Evolutionary conservation across 2,797 vertebrate genomes (phyloP).

Genomic region (Agapornis canus): DNA sequence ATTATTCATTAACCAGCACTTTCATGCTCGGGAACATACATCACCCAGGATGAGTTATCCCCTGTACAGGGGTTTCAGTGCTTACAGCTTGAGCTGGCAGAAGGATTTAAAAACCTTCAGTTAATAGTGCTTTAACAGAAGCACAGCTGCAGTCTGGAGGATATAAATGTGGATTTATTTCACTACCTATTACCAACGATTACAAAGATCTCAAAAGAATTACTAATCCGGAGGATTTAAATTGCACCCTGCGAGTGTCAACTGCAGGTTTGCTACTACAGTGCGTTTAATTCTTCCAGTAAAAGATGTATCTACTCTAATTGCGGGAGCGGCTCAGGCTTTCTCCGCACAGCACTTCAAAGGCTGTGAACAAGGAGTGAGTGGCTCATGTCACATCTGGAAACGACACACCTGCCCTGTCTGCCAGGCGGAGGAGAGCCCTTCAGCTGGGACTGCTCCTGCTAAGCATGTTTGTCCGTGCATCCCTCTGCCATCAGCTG

Average conservation of each 20-base stretch:
- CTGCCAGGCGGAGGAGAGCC: not conserved
- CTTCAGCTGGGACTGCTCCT: not conserved
- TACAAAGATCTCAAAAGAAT: conserved; percentile 65
- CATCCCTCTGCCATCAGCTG: not conserved
- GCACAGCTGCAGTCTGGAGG: conserved; percentile 51
- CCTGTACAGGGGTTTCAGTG: not conserved
- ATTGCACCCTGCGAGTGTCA: conserved; percentile 51
- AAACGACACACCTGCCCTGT: not conserved
- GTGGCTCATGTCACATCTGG: conserved; percentile 4
- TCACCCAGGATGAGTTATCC: conserved; percentile 17
- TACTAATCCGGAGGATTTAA: conserved; percentile 56
- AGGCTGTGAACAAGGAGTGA: not conserved
- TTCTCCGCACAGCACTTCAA: conserved; percentile 21
- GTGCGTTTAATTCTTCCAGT: conserved; percentile 32
- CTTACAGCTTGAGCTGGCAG: conserved; percentile 34
- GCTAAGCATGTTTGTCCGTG: accelerated
- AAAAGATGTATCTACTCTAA: conserved; percentile 30
- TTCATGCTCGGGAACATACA: not conserved
- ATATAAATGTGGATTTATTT: conserved; percentile 66
- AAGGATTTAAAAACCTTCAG: conserved; percentile 45
- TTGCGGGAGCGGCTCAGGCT: not conserved
- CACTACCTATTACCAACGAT: conserved; percentile 53
- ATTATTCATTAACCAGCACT: not conserved
- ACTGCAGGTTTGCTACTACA: conserved; percentile 41
- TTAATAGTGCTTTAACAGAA: conserved; percentile 43